Evolutionary conservation across 2,888 invertebrate genomes (phyloP).

Genomic region (Spisula solida): DNA sequence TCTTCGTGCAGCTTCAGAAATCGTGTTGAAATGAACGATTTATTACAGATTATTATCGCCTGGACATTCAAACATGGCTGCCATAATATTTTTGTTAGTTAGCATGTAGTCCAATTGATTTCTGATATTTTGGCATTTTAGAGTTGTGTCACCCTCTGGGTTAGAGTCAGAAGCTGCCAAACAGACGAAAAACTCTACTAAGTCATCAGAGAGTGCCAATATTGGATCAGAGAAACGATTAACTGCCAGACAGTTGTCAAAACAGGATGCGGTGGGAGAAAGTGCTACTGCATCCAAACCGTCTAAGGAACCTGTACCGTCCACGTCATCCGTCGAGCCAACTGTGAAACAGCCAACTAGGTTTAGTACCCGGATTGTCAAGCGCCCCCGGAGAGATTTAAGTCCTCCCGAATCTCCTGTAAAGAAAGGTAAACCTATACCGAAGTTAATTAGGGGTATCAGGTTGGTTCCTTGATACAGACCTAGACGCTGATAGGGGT

Average conservation of each 20-base stretch:
- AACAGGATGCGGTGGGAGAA: slow-evolving; percentile 59
- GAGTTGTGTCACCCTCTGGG: slow-evolving; percentile 26
- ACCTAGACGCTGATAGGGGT: too few relatives aligned
- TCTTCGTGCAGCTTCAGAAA: neutral
- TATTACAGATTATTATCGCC: neutral
- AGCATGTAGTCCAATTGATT: neutral
- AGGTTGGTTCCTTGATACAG: too few relatives aligned
- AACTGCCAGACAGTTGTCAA: slow-evolving; percentile 66
- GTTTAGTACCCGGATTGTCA: slow-evolving; percentile 77
- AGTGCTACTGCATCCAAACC: slow-evolving; percentile 23
- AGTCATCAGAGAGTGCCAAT: slow-evolving; percentile 38
- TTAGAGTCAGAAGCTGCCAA: slow-evolving; percentile 32
- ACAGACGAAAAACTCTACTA: slow-evolving; percentile 28
- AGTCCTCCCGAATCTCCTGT: slow-evolving; percentile 80
- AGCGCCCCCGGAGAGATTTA: slow-evolving; percentile 76
- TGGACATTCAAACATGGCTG: slow-evolving; percentile 36
- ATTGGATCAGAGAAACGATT: slow-evolving; percentile 51
- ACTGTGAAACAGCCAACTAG: slow-evolving; percentile 70
- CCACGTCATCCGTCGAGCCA: slow-evolving; percentile 31
- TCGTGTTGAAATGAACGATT: neutral
- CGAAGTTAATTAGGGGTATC: neutral
- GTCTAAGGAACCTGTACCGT: slow-evolving; percentile 28
- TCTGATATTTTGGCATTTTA: slow-evolving; percentile 20
- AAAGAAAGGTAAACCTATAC: slow-evolving; percentile 69
- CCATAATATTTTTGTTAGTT: slow-evolving; percentile 24